Evolutionary conservation across 2,113 vertebrate genomes (phyloP), one percentile per base, ranked within the genome.

Genomic region (Chinchilla lanigera): DNA sequence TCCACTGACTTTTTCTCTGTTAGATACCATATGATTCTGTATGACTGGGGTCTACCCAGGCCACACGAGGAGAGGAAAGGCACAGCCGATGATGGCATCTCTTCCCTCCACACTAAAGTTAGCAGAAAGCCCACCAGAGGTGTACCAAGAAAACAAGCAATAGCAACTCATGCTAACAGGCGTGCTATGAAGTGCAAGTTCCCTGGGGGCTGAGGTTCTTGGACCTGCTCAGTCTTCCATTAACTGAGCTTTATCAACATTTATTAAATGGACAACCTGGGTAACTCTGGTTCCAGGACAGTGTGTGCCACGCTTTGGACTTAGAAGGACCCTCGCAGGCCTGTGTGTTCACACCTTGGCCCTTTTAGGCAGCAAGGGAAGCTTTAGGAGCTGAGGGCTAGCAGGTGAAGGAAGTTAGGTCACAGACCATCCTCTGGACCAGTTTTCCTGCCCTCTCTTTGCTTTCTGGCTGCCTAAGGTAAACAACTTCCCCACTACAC

Each of bases 141-240:
- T 67, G 96, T 97, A 86, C 82, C 77, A 58, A 44, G 94, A 89
- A 97, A 96, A 56, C 1, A 38, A n/a, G 1, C 14, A 38, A n/a
- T 20, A 33, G 20, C 33, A 69, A 24, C 78, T 93, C 83, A 35
- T 0, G 1, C 73, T 47, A 41, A 78, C 17, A 3, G 17, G 84
- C 63, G 54, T 50, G 30, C 24, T n/a, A 10, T 54, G 47, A 90
- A 22, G 60, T 13, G 9, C 65, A 24, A 84, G 50, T 60, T 90
- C 35, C 81, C 89, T 75, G 77, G 86, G 3, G 5, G 50, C 17
- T 41, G 10, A 89, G 41, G 28, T 87, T 95, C 86, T 81, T 84
- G 75, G 67, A 94, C 84, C 67, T 78, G n/a, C 12, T 77, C 52
- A 56, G 41, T 26, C 77, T 93, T 88, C 16, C 71, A 78, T 89